Conservation (phyloP, 2,888 invertebrate species). For the Acleris cristana region DNA sequence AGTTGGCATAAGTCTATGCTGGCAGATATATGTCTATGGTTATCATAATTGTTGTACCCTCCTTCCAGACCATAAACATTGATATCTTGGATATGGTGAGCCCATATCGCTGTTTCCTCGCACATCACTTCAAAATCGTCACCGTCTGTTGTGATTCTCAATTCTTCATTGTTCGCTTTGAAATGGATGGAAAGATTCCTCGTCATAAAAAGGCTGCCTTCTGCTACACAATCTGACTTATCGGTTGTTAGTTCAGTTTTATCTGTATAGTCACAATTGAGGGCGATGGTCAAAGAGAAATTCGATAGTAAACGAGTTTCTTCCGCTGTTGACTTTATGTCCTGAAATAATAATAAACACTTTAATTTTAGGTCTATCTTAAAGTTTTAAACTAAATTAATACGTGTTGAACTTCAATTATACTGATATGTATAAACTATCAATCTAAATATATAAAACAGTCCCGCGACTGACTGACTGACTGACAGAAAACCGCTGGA, state of each 20-base stretch:
- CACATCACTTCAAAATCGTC: slow-evolving; percentile 57
- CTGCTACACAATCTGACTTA: slow-evolving; percentile 49
- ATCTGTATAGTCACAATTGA: slow-evolving; percentile 54
- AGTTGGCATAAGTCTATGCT: slow-evolving; percentile 61
- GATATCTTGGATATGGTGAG: slow-evolving; percentile 53
- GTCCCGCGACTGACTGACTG: too few species aligned
- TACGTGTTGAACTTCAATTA: too few species aligned
- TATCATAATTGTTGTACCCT: slow-evolving; percentile 70
- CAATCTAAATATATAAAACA: too few species aligned
- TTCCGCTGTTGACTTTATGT: slow-evolving; percentile 56
- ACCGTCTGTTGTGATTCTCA: slow-evolving; percentile 55
- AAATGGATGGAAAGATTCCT: slow-evolving; percentile 56
- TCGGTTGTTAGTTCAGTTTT: slow-evolving; percentile 35
- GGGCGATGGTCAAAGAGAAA: slow-evolving; percentile 62
- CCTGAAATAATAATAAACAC: slow-evolving; percentile 53
- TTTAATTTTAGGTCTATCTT: too few species aligned
- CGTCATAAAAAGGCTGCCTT: slow-evolving; percentile 61
- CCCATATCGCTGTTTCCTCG: slow-evolving; percentile 48
- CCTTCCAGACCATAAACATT: slow-evolving; percentile 67
- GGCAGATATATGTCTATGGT: slow-evolving; percentile 50
- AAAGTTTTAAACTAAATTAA: too few species aligned
- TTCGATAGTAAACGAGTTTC: slow-evolving; percentile 58
- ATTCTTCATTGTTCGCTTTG: slow-evolving; percentile 50
- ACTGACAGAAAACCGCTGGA: too few species aligned
- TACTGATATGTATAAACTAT: too few species aligned